Evolutionary conservation across 1,140 invertebrate genomes (phyloP).

Genomic region (Cherax quadricarinatus): DNA sequence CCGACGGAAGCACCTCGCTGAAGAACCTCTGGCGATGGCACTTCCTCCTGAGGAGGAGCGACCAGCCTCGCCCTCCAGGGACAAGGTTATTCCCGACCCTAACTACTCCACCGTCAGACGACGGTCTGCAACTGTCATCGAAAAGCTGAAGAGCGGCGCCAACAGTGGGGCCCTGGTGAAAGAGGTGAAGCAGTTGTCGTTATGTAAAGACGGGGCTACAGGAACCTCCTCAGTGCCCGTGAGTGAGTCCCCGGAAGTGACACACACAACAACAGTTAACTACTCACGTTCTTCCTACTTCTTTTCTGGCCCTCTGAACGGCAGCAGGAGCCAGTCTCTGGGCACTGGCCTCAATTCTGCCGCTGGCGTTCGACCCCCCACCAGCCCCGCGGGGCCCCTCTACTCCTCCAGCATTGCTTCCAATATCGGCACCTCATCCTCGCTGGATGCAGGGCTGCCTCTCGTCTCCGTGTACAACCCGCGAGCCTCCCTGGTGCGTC

Average conservation of each 20-base stretch:
- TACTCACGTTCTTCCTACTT: constrained; percentile 71
- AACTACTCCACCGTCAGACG: constrained; percentile 68
- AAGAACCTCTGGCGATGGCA: constrained; percentile 58
- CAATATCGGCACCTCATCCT: constrained; percentile 70
- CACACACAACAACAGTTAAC: constrained; percentile 70
- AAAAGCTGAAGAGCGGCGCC: constrained; percentile 61
- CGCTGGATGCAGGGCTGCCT: constrained; percentile 71
- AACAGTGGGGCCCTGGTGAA: constrained; percentile 63
- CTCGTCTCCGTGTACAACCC: constrained; percentile 71
- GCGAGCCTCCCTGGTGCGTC: constrained; percentile 73
- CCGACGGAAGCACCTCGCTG: constrained; percentile 70
- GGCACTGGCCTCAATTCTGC: constrained; percentile 72
- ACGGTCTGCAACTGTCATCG: constrained; percentile 69
- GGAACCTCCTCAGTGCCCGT: constrained; percentile 50
- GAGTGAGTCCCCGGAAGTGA: constrained; percentile 58
- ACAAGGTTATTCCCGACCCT: constrained; percentile 40
- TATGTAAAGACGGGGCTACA: constrained; percentile 53
- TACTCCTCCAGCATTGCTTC: constrained; percentile 70
- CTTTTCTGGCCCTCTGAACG: constrained; percentile 71
- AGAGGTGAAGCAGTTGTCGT: constrained; percentile 69
- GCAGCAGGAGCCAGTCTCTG: constrained; percentile 69
- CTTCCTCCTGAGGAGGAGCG: constrained; percentile 62
- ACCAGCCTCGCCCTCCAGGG: constrained; percentile 50
- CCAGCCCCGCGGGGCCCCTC: constrained; percentile 64
- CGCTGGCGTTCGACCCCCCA: constrained; percentile 49